Percentiles rank a stretch among this genome's conserved stretches.
These are phyloP conservation scores for Otolemur crassicaudatus DNA, from an alignment of 2,797 vertebrate genomes.

Conservation along the genomic window DNA sequence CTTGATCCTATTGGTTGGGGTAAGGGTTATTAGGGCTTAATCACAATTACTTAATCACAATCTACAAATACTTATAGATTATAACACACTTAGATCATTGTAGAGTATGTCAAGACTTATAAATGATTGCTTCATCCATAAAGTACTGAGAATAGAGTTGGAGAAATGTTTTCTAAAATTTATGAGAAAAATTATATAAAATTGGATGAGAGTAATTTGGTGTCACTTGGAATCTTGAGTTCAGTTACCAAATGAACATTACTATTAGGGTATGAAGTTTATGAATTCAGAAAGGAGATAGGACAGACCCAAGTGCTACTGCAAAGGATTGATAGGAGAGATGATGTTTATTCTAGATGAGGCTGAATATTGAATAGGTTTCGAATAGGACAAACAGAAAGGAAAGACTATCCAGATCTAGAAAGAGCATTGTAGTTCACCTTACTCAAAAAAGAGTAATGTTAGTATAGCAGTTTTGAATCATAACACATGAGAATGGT, in stretches of 20 bases:
- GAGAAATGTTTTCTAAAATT: background rate
- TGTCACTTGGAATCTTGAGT: background rate
- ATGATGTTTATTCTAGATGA: background rate
- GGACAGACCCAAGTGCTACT: background rate
- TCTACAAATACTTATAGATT: background rate
- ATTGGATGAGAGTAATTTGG: background rate
- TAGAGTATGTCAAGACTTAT: background rate
- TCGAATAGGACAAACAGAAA: background rate
- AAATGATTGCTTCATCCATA: background rate
- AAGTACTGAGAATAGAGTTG: background rate
- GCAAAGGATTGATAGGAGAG: background rate
- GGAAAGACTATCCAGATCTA: background rate
- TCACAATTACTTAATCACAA: background rate
- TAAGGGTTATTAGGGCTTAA: background rate
- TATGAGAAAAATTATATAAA: background rate
- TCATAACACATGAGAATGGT: background rate
- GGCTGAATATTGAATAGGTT: background rate
- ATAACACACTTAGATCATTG: background rate
- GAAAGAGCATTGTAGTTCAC: background rate
- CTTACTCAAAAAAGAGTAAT: background rate
- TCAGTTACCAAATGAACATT: background rate
- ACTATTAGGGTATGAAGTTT: background rate
- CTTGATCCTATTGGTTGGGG: background rate
- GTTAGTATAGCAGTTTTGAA: background rate
- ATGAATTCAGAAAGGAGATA: background rate